Percentiles rank a stretch among this genome's conserved stretches.
These are phyloP conservation scores for Anguilla japonica DNA, from an alignment of 2,113 vertebrate genomes.

Conservation along the genomic window DNA sequence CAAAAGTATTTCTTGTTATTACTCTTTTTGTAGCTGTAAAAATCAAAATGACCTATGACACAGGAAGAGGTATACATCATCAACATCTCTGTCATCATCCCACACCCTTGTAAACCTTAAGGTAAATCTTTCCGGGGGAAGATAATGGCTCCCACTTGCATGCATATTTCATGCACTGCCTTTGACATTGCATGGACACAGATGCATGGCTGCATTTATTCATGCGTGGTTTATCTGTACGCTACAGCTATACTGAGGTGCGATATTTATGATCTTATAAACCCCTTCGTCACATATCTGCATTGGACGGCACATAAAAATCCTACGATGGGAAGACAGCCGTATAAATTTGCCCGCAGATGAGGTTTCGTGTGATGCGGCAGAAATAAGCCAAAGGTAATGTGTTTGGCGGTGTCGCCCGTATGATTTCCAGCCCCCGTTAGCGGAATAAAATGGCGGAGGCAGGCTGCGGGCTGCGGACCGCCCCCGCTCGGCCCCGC, in stretches of 20 bases:
- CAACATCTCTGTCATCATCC: neutral
- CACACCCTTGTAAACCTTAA: neutral
- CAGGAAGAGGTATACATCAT: neutral
- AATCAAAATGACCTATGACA: neutral
- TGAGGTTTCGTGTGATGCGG: neutral
- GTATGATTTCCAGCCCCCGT: neutral
- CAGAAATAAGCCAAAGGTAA: neutral
- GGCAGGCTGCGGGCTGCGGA: neutral
- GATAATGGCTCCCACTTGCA: constrained; percentile 55
- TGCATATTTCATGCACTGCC: constrained; percentile 34
- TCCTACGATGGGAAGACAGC: neutral
- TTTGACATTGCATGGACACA: constrained; percentile 29
- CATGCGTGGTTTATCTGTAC: constrained; percentile 28
- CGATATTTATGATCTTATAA: constrained; percentile 2
- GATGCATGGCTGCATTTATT: constrained; percentile 28
- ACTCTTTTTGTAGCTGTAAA: neutral
- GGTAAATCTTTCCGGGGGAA: constrained; percentile 42
- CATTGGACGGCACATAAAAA: neutral
- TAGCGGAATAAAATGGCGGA: neutral
- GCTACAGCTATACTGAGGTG: neutral
- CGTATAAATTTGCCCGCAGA: neutral
- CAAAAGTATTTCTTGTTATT: neutral
- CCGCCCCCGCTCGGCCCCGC: neutral
- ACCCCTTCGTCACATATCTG: neutral
- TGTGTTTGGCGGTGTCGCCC: neutral